A percentile compares a stretch with the other conserved stretches of the same genome.
Evolutionary conservation across 2,113 vertebrate species (phyloP).

Genomic region (Pycnonotus jocosus): DNA sequence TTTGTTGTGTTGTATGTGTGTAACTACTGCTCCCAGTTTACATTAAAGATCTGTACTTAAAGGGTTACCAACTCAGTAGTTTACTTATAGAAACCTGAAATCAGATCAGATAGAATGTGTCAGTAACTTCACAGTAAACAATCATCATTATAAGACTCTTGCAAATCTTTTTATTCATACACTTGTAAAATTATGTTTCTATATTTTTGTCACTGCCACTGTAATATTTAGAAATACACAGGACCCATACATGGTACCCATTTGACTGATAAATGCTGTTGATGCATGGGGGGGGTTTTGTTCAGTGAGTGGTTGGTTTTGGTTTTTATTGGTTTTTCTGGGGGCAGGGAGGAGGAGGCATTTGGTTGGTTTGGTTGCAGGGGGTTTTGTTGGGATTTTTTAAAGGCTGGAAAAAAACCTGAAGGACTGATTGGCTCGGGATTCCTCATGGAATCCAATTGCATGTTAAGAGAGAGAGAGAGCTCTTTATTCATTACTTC

Average conservation of each 20-base stretch:
- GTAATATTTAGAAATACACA: neutral
- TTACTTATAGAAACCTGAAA: neutral
- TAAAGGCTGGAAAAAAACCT: no score
- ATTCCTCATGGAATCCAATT: neutral
- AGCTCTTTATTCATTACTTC: neutral
- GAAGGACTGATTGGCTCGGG: neutral
- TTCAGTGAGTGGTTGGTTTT: neutral
- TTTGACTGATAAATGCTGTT: neutral
- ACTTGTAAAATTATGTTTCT: neutral
- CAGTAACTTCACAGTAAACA: neutral
- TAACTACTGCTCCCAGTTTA: neutral
- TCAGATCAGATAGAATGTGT: neutral
- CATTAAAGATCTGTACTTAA: neutral
- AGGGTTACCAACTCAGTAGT: neutral
- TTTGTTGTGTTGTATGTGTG: neutral
- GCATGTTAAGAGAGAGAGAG: neutral
- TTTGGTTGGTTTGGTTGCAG: neutral
- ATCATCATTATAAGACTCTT: neutral
- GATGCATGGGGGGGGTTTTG: neutral
- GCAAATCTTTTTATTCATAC: neutral
- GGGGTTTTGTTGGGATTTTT: neutral
- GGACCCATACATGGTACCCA: fast-evolving
- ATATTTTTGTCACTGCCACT: neutral
- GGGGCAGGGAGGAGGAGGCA: fast-evolving
- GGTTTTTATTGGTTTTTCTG: neutral